phyloP scores from a whole-genome alignment of 1,140 invertebrate genomes.

The Ruditapes philippinarum region DNA sequence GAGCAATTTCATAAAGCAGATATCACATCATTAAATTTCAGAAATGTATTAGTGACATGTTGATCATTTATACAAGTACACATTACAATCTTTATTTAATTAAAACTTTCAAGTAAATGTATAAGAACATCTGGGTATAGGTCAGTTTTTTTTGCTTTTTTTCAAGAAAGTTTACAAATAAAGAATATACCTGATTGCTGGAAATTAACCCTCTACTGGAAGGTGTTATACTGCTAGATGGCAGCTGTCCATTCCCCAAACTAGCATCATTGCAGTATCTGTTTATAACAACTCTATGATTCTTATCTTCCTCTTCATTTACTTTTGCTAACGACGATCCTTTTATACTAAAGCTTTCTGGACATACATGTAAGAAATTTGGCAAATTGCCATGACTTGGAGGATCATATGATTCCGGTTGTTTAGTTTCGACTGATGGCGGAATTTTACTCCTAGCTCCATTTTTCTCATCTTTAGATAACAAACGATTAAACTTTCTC shows the following conservation, averaged over 20 bases:
- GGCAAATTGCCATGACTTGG: slow-evolving; percentile 23
- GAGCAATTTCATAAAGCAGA: too few species aligned
- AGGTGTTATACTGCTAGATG: neutral
- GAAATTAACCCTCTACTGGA: neutral
- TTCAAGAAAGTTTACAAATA: too few species aligned
- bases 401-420: neutral
- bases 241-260: neutral
- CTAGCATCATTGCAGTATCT: neutral
- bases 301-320: slow-evolving; percentile 1
- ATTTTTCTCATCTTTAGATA: neutral
- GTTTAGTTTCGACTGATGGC: neutral
- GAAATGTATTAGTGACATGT: too few species aligned
- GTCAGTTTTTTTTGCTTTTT: too few species aligned
- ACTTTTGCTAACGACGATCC: neutral
- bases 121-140: too few species aligned
- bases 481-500: neutral
- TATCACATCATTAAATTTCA: too few species aligned
- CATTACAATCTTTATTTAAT: too few species aligned
- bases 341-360: neutral
- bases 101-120: too few species aligned
- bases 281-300: neutral
- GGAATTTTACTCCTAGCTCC: neutral
- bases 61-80: too few species aligned
- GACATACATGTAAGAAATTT: slow-evolving; percentile 15
- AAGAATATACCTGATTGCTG: neutral